Conservation (phyloP, 2,797 vertebrate genomes). For the Amblyopsis hoosieri region DNA sequence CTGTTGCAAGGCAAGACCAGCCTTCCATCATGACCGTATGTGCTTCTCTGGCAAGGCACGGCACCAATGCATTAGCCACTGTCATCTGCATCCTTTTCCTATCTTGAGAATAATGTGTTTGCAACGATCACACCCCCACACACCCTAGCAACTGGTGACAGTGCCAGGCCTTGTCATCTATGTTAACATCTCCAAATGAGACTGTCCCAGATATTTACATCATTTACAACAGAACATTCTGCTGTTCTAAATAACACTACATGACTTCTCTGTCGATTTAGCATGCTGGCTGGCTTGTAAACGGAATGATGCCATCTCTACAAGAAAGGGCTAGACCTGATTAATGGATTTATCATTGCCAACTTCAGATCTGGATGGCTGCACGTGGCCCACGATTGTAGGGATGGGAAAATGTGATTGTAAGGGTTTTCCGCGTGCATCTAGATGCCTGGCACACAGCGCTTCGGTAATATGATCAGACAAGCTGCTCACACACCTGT, state of each 20-base stretch:
- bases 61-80: constrained; percentile 62
- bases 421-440: constrained; percentile 83
- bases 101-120: constrained; percentile 76
- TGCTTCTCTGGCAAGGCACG: constrained; percentile 58
- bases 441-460: constrained; percentile 78
- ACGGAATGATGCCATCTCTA: constrained; percentile 53
- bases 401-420: constrained; percentile 80
- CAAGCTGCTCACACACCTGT: constrained; percentile 82
- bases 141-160: constrained; percentile 75
- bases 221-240: constrained; percentile 66
- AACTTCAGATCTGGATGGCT: constrained; percentile 65
- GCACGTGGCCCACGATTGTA: constrained; percentile 67
- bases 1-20: constrained; percentile 44
- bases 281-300: constrained; percentile 67
- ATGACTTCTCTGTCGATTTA: constrained; percentile 71
- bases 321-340: constrained; percentile 60
- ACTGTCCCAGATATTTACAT: constrained; percentile 75
- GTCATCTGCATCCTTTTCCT: constrained; percentile 64
- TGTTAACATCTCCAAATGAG: constrained; percentile 73
- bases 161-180: constrained; percentile 77
- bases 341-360: constrained; percentile 69
- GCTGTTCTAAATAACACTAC: constrained; percentile 63
- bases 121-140: constrained; percentile 79
- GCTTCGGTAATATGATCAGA: constrained; percentile 81
- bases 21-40: constrained; percentile 64